phyloP scores from a whole-genome alignment of 1,140 invertebrate species.

The Phocides pigmalion region DNA sequence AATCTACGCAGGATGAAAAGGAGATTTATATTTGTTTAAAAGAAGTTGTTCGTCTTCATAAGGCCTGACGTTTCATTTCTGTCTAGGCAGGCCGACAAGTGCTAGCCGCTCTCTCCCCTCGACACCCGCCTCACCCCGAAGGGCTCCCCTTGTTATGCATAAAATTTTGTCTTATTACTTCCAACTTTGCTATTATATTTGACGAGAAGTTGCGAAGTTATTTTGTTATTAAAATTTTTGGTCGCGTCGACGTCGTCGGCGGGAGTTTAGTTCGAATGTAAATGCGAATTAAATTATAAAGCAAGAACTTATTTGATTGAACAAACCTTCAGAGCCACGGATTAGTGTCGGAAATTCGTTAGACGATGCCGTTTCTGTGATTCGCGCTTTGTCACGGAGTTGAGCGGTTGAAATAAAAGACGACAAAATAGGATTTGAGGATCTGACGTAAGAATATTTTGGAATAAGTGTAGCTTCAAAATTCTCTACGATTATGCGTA shows the following conservation, averaged over 20 bases:
- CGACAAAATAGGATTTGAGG: constrained; percentile 51
- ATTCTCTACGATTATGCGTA: constrained; percentile 37
- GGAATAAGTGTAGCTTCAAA: constrained; percentile 36
- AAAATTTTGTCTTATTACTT: constrained; percentile 82
- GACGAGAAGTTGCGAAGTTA: constrained; percentile 80
- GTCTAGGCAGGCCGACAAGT: constrained; percentile 75
- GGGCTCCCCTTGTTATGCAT: constrained; percentile 77
- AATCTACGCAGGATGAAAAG: constrained; percentile 60
- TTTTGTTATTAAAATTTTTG: constrained; percentile 83
- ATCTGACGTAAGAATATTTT: constrained; percentile 38
- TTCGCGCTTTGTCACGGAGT: constrained; percentile 50
- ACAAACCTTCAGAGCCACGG: constrained; percentile 70
- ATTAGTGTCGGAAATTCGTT: constrained; percentile 70
- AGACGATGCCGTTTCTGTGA: constrained; percentile 48
- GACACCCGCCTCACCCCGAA: constrained; percentile 41
- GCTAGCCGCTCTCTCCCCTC: constrained; percentile 48
- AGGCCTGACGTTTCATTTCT: constrained; percentile 76
- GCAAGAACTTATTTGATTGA: constrained; percentile 77
- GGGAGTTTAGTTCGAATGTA: constrained; percentile 73
- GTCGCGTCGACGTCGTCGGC: constrained; percentile 53
- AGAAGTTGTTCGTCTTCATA: constrained; percentile 80
- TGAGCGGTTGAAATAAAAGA: constrained; percentile 45
- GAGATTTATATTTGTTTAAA: constrained; percentile 81
- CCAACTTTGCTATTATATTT: constrained; percentile 80
- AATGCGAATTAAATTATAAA: constrained; percentile 78